A percentile compares a stretch with the other conserved stretches of the same genome.
Evolutionary conservation across 2,888 invertebrate genomes (phyloP).

Genomic region (Myathropa florea): DNA sequence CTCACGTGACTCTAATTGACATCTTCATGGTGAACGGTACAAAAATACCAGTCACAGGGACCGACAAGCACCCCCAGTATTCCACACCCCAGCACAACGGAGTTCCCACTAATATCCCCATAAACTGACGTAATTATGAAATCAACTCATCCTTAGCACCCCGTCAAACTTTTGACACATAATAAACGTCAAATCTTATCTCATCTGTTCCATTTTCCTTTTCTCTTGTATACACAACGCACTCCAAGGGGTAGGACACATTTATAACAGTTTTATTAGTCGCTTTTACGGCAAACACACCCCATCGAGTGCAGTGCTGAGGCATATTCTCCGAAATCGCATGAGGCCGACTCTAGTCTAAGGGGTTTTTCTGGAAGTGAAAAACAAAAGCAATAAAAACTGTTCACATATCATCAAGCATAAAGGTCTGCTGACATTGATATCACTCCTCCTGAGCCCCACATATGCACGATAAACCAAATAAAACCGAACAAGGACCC

Average conservation of each 20-base stretch:
- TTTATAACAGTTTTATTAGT: neutral
- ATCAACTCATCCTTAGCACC: neutral
- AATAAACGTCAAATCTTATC: neutral
- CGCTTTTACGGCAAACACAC: neutral
- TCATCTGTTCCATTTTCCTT: neutral
- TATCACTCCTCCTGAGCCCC: neutral
- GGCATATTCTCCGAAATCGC: neutral
- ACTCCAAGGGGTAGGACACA: neutral
- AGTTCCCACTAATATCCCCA: neutral
- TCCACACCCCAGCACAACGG: neutral
- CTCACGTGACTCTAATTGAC: neutral
- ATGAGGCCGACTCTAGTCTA: neutral
- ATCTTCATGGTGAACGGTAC: neutral
- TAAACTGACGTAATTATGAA: neutral
- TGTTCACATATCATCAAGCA: neutral
- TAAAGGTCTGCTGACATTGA: neutral
- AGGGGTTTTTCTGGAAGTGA: neutral
- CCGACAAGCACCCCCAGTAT: neutral
- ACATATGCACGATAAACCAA: neutral
- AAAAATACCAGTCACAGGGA: neutral
- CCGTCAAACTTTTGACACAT: neutral
- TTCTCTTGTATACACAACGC: neutral
- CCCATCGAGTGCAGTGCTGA: neutral
- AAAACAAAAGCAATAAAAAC: neutral
- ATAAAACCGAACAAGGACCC: neutral